Base-by-base conservation (phyloP, 64 coral and sea anemone species). In the Montipora capricornis region DNA sequence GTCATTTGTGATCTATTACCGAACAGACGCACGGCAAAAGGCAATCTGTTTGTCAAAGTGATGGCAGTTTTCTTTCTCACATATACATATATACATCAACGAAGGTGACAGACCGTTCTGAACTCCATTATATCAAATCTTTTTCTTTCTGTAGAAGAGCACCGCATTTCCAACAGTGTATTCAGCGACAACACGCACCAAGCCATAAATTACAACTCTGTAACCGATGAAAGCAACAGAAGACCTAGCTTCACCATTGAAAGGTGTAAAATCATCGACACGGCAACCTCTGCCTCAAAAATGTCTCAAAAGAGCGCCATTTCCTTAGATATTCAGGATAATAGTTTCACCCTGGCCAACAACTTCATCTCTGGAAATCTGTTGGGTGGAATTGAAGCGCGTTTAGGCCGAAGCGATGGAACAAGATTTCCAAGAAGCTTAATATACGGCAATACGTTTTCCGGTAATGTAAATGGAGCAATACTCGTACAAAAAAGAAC, bases 371-470 rank as follows among this genome's bases (percentile, higher is more conserved):
- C 74, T 66, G 61, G 68, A 16, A 92, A 92, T 68, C 71, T 8
- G 46, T 77, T 88, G 6, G 94, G 94, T 46, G 94, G 75, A 73
- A 44, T 95, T 8, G 50, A 77, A 47, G 67, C 74, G 8, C 70
- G 73, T 49, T 26, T 88, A 50, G 69, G 47, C 4, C 79, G 7
- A 47, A 89, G 94, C 86, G 90, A 88, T 14, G 94, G 68, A 80
- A 19, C 87, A 46, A 57, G 50, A 4, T 55, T 74, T 5, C 51
- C 45, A 53, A 60, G n/a, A 67, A 89, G 85, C n/a, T 89, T 92
- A 20, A 84, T 96, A 61, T 89, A 89, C 62, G 90, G 95, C 8
- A 96, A 96, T 4, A 93, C 91, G 3, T 78, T 96, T 55, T 6
- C 44, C 15, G 26, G 57, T 2, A 96, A 96, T 74, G 76, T 51